A percentile compares a stretch with the other conserved stretches of the same genome.
phyloP scores from a whole-genome alignment of 2,797 vertebrate species.

The Phyllotis vaccarum region DNA sequence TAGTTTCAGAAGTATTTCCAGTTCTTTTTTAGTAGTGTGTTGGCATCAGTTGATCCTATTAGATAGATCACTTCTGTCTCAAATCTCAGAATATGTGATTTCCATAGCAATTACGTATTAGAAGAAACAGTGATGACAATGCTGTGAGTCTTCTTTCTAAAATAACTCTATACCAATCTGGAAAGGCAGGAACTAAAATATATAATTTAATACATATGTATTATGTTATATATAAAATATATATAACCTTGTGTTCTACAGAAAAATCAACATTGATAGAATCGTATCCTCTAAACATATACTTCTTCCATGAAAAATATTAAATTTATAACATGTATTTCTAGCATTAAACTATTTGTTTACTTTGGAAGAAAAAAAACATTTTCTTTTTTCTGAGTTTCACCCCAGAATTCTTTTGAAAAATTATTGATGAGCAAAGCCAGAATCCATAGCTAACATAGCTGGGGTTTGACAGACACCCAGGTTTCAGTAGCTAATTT shows the following conservation, averaged over 20 bases:
- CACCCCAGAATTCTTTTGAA: conserved; percentile 54
- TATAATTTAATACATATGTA: no score
- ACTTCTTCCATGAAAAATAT: not conserved
- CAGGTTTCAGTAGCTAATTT: not conserved
- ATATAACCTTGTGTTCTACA: no score
- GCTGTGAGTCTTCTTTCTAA: not conserved
- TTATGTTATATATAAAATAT: no score
- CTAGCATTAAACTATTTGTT: conserved; percentile 34
- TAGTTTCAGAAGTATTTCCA: not conserved
- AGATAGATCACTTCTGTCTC: not conserved
- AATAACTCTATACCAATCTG: not conserved
- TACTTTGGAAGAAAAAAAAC: conserved; percentile 57
- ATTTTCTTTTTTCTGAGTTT: conserved; percentile 57
- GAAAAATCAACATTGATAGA: not conserved
- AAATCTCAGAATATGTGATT: not conserved
- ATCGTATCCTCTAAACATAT: not conserved
- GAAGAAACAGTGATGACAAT: no score
- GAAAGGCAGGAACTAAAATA: not conserved
- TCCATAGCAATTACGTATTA: not conserved
- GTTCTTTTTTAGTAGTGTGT: not conserved
- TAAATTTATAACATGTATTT: conserved; percentile 43
- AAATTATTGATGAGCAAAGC: conserved; percentile 4
- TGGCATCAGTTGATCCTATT: not conserved
- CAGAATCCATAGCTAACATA: conserved; percentile 25
- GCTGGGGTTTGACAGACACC: conserved; percentile 69